phyloP scores from a whole-genome alignment of 2,797 vertebrate species.

The Pangasius macronema region DNA sequence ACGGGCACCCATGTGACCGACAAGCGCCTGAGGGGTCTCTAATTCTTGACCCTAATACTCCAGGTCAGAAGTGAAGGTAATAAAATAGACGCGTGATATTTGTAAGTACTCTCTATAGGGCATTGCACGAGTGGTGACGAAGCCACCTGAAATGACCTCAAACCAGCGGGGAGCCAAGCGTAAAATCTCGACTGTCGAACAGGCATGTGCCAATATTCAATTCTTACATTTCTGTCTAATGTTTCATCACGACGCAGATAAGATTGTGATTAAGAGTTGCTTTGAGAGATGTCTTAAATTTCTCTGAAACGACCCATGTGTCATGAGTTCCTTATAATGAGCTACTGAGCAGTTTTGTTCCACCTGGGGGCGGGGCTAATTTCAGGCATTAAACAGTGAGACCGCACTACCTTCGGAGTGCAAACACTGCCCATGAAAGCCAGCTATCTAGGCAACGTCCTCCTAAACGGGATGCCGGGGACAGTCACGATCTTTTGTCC shows the following conservation, averaged over 20 bases:
- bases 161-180: conserved; percentile 9
- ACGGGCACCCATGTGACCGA: conserved; percentile 76
- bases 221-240: neutral
- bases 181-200: neutral
- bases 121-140: conserved; percentile 58
- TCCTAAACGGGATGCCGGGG: neutral
- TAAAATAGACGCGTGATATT: conserved; percentile 46
- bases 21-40: conserved; percentile 48
- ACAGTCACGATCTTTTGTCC: neutral
- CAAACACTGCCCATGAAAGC: neutral
- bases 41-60: conserved; percentile 57
- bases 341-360: neutral
- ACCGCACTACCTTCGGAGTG: neutral
- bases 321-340: neutral
- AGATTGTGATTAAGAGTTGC: neutral
- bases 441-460: neutral
- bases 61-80: conserved; percentile 54
- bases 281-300: neutral
- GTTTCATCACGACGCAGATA: neutral
- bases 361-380: neutral
- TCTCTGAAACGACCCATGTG: neutral
- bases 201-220: neutral
- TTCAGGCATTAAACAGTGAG: neutral
- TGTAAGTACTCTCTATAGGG: conserved; percentile 52
- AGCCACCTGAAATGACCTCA: conserved; percentile 19